A percentile compares a stretch with the other conserved stretches of the same genome.
phyloP scores from a whole-genome alignment of 2,888 invertebrate species.

The Platerodrilus igneus region DNA sequence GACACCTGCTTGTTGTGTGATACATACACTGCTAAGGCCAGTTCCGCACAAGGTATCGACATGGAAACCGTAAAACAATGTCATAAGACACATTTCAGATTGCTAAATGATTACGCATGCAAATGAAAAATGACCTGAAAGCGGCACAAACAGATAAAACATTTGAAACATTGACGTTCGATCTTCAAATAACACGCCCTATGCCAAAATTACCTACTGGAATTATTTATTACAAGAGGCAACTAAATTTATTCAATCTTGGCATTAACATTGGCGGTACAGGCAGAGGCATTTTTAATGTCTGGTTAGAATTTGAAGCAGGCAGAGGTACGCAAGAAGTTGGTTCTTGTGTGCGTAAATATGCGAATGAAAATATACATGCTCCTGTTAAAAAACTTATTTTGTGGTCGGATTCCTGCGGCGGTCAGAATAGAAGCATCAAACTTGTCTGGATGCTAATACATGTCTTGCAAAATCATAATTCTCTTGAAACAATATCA shows the following conservation, averaged over 20 bases:
- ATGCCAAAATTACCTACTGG: slow-evolving; percentile 26
- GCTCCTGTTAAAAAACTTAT: no score
- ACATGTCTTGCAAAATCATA: slow-evolving; percentile 21
- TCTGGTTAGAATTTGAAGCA: slow-evolving; percentile 31
- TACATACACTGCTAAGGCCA: no score
- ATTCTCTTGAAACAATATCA: slow-evolving; percentile 17
- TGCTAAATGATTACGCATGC: not conserved
- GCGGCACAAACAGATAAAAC: not conserved
- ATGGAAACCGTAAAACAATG: no score
- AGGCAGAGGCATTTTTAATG: slow-evolving; percentile 21
- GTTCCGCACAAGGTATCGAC: no score
- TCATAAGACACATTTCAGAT: no score
- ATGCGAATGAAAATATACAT: no score
- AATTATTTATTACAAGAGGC: slow-evolving; percentile 29
- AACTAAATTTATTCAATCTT: slow-evolving; percentile 28
- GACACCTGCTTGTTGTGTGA: no score
- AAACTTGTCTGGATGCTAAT: slow-evolving; percentile 26
- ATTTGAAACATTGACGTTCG: slow-evolving; percentile 1
- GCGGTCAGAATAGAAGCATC: slow-evolving; percentile 30
- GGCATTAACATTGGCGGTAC: slow-evolving; percentile 27
- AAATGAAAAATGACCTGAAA: no score
- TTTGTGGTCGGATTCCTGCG: slow-evolving; percentile 30
- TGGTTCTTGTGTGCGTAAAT: slow-evolving; percentile 27
- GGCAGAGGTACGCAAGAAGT: slow-evolving; percentile 31
- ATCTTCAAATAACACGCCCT: slow-evolving; percentile 23